A percentile compares a stretch with the other conserved stretches of the same genome.
Evolutionary conservation across 2,888 invertebrate species (phyloP).

Genomic region (Limnephilus marmoratus): DNA sequence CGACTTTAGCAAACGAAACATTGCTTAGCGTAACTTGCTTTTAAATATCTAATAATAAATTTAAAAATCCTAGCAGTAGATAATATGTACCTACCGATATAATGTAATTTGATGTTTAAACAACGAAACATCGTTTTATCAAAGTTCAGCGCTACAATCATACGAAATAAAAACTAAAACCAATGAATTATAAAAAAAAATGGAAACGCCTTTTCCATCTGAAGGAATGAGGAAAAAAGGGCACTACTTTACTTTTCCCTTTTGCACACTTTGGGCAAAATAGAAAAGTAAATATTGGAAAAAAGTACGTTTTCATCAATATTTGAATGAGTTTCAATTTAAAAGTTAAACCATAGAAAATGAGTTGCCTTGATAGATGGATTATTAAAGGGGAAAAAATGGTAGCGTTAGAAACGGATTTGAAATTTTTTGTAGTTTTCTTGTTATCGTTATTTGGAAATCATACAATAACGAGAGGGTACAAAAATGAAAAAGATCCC

Average conservation of each 20-base stretch:
- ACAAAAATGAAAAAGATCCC: not conserved
- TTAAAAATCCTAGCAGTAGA: not conserved
- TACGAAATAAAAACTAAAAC: not conserved
- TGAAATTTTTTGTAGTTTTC: not conserved
- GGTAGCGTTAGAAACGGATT: too few species aligned
- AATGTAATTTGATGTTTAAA: not conserved
- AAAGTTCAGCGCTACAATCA: not conserved
- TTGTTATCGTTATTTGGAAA: not conserved
- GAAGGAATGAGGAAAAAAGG: not conserved
- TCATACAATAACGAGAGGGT: not conserved
- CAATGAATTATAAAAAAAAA: not conserved
- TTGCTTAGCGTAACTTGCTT: not conserved
- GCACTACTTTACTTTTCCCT: too few species aligned
- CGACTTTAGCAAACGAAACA: not conserved
- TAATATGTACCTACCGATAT: not conserved
- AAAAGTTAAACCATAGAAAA: not conserved
- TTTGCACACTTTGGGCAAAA: not conserved
- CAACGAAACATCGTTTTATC: not conserved
- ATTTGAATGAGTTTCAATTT: not conserved
- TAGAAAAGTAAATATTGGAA: not conserved
- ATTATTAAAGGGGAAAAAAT: too few species aligned
- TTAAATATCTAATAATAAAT: not conserved
- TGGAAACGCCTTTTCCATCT: not conserved
- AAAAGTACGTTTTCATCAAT: not conserved
- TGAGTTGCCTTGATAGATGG: too few species aligned